Base-by-base conservation (phyloP, 2,888 invertebrate species). In the Agriopis marginaria region DNA sequence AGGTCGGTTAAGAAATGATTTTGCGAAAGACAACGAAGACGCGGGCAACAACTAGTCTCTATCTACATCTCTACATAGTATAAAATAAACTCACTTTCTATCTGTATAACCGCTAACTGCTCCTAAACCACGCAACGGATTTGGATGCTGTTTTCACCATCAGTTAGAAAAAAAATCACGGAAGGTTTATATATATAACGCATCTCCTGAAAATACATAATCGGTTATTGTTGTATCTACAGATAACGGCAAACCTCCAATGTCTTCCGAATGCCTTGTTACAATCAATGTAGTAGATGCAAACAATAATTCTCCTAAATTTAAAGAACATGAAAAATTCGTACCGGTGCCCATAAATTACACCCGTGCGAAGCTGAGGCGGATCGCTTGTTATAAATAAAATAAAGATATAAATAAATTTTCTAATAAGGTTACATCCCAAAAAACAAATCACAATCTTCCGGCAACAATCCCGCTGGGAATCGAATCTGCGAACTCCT, bases 181-280 rank as follows among this genome's bases (percentile, higher is more conserved):
- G 17, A 23, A 23, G 17, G 17, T 23, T 23, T 23, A 23, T 23
- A 23, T 2, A 23, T 23, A 23, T 23, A 23, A 23, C 17, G n/a
- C 96, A 0, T 98, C 98, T 0, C 98, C 98, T 0, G 98, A 98
- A 89, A 98, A 98, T 84, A 96, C 97, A 78, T 98, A 98, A 85
- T 96, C 97, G 0, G 91, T 99, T n/a, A 96, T 97, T 3, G 96
- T 99, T n/a, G 91, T 98, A 1, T 99, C 99, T 0, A 98, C 97
- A 0, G 99, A 99, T 88, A 98, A 98, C 82, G 99, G 99, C 0
- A 98, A 98, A 86, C 99, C 99, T 0, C 98, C 99, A 0, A 96
- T 98, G 96, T 98, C 98, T 45, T 97, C 98, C 0, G 98, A 97
- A 88, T 97, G 97, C 77, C 92, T 97, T 45, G 97, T 99, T 0